These are phyloP conservation scores for Macropus fuliginosus DNA, from an alignment of 2,797 vertebrate genomes.

Conservation along the genomic window DNA sequence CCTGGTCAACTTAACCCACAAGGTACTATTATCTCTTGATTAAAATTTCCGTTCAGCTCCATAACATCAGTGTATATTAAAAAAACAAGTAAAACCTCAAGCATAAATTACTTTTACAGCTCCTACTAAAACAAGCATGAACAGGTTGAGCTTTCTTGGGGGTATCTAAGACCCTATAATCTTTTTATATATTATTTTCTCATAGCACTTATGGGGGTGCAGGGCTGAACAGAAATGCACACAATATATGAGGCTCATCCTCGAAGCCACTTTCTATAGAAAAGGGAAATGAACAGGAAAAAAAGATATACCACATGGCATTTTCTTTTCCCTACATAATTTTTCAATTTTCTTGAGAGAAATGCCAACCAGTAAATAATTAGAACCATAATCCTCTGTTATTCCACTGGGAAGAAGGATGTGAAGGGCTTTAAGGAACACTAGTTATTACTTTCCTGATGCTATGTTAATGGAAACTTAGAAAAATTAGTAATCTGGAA, in stretches of 20 bases:
- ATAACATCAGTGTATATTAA: conserved; percentile 77
- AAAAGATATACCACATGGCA: conserved; percentile 74
- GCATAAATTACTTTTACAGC: conserved; percentile 77
- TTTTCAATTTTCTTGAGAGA: conserved; percentile 79
- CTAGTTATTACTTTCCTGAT: background rate
- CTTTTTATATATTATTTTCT: conserved; percentile 75
- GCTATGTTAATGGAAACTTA: conserved; percentile 73
- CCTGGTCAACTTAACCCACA: conserved; percentile 80
- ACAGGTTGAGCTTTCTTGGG: conserved; percentile 70
- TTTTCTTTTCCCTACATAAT: conserved; percentile 78
- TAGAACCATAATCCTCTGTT: conserved; percentile 79
- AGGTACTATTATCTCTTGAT: conserved; percentile 83
- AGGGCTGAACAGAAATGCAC: conserved; percentile 20
- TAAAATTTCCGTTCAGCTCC: conserved; percentile 82
- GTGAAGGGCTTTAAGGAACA: conserved; percentile 65
- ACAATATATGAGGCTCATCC: conserved; percentile 68
- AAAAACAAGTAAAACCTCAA: conserved; percentile 76
- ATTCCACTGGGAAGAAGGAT: conserved; percentile 64
- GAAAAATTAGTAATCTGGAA: conserved; percentile 64
- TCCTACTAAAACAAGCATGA: conserved; percentile 78
- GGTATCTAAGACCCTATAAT: conserved; percentile 72
- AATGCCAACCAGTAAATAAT: conserved; percentile 82
- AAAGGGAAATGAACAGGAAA: conserved; percentile 72
- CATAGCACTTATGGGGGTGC: conserved; percentile 68
- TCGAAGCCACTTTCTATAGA: conserved; percentile 67